Conservation (phyloP, 35 echinoderm and acorn worm species). For the Acanthaster planci region DNA sequence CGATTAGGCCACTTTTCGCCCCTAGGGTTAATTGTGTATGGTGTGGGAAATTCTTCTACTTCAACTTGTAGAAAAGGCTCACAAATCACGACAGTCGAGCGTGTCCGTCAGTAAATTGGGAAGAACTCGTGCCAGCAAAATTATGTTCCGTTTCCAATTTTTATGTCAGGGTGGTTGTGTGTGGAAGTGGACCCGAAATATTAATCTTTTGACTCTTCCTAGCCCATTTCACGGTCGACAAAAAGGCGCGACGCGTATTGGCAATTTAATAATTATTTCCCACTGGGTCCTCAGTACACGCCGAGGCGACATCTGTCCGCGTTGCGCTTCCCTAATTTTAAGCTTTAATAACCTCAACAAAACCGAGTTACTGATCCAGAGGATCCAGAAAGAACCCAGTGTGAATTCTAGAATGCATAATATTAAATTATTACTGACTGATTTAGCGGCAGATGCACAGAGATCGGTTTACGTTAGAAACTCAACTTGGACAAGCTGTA, state of each 20-base stretch:
- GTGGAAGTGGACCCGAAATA: neutral
- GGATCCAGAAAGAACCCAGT: too few relatives aligned
- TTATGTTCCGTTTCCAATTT: neutral
- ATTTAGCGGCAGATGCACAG: too few relatives aligned
- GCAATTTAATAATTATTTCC: too few relatives aligned
- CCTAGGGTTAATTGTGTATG: slow-evolving; percentile 5
- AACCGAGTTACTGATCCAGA: too few relatives aligned
- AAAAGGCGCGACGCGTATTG: neutral
- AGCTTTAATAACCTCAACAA: too few relatives aligned
- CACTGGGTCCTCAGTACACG: too few relatives aligned
- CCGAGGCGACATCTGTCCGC: too few relatives aligned
- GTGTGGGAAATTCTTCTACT: neutral
- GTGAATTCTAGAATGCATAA: too few relatives aligned
- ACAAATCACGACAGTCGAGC: neutral
- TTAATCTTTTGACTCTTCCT: slow-evolving; percentile 19
- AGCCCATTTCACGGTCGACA: neutral
- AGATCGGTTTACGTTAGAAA: too few relatives aligned
- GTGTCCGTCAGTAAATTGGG: neutral
- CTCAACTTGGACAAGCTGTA: too few relatives aligned
- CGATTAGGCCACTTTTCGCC: slow-evolving; percentile 21
- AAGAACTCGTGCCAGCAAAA: neutral
- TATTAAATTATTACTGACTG: too few relatives aligned
- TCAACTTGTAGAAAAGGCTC: slow-evolving; percentile 26
- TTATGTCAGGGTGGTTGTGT: neutral
- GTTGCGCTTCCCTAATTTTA: too few relatives aligned